Evolutionary conservation across 2,888 invertebrate species (phyloP).

Genomic region (Syrphus vitripennis): DNA sequence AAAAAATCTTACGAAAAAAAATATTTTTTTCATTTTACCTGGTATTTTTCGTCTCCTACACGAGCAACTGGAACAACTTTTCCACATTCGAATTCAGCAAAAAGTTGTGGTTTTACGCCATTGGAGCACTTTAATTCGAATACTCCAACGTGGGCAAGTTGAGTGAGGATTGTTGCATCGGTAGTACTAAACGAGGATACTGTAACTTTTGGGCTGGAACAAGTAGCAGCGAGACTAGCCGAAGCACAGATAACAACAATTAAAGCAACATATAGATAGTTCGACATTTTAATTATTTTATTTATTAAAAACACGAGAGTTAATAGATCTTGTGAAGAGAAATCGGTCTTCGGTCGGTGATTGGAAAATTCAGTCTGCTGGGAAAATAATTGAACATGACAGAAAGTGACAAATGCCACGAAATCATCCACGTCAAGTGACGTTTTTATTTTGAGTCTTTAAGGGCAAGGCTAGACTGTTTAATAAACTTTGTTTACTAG

Average conservation of each 20-base stretch:
- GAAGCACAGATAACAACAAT: conserved; percentile 72
- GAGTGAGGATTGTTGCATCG: conserved; percentile 95
- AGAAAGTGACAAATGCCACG: conserved; percentile 65
- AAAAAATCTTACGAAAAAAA: background rate
- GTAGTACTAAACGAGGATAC: conserved; percentile 94
- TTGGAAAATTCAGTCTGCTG: conserved; percentile 49
- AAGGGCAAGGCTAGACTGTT: background rate
- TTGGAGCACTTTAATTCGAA: conserved; percentile 92
- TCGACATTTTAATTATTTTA: conserved; percentile 73
- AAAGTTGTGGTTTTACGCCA: conserved; percentile 87
- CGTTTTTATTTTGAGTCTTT: conserved; percentile 1
- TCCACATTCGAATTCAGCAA: conserved; percentile 92
- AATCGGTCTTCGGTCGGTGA: conserved; percentile 17
- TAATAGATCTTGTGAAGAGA: background rate
- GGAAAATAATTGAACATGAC: conserved; percentile 34
- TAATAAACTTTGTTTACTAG: no score
- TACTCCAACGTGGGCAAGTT: conserved; percentile 95
- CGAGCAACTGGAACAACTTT: conserved; percentile 92
- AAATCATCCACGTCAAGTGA: conserved; percentile 68
- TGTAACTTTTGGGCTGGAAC: conserved; percentile 86
- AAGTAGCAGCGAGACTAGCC: conserved; percentile 78
- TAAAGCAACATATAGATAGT: conserved; percentile 73
- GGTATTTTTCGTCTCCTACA: conserved; percentile 89
- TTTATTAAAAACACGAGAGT: conserved; percentile 11
- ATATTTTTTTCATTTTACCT: conserved; percentile 84